phyloP scores from a whole-genome alignment of 1,140 invertebrate species.

The Grapholita molesta region DNA sequence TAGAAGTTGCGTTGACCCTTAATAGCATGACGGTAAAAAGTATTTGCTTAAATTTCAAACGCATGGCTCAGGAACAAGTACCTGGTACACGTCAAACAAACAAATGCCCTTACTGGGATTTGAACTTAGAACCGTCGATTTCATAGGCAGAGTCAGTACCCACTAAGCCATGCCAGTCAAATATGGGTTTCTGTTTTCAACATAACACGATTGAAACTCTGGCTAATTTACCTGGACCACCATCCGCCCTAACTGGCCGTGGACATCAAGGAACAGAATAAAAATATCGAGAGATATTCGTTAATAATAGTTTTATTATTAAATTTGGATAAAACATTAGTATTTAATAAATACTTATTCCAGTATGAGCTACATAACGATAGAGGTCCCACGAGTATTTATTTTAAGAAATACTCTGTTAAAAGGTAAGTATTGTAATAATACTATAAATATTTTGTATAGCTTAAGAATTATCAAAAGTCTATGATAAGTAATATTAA shows the following conservation, averaged over 20 bases:
- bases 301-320: not conserved
- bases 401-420: constrained; percentile 41
- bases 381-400: constrained; percentile 61
- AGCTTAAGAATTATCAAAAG: not conserved
- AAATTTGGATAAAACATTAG: constrained; percentile 14
- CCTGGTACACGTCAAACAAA: too few species aligned
- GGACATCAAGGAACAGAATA: not conserved
- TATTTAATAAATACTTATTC: constrained; percentile 40
- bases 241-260: not conserved
- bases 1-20: too few species aligned
- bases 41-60: too few species aligned
- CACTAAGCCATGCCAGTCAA: too few species aligned
- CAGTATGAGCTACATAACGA: constrained; percentile 41
- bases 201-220: not conserved
- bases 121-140: too few species aligned
- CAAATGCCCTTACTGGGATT: too few species aligned
- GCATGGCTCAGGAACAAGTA: too few species aligned
- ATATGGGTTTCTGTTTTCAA: too few species aligned
- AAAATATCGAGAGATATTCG: not conserved
- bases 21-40: too few species aligned
- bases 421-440: constrained; percentile 1
- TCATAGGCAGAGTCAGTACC: too few species aligned
- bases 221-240: not conserved
- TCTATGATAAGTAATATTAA: constrained; percentile 22
- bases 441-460: not conserved